Base-by-base conservation (phyloP, 2,888 invertebrate genomes). In the Agrotis puta region DNA sequence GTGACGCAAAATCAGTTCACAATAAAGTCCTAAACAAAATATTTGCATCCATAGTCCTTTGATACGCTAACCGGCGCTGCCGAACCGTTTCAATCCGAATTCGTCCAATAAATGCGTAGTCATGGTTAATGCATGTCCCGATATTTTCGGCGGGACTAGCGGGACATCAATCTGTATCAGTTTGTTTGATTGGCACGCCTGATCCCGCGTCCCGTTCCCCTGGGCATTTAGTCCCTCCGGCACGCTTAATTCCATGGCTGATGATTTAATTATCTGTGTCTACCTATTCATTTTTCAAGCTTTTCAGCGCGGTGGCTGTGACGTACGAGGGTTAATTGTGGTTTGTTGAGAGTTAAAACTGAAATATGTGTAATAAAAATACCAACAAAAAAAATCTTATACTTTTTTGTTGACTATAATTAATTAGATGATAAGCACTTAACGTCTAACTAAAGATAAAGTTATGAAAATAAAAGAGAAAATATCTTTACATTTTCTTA, bases 121-220 rank as follows among this genome's bases (percentile, higher is more conserved):
- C 77, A 82, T 82, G 83, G 82, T 77, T 77, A 83, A 84, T 84
- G 80, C 79, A 79, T 82, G 83, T 74, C 67, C 70, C 73, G 79
- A 74, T 81, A 83, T 82, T 82, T 80, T 77, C 74, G 61, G 68
- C 74, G 51, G 67, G 65, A 54, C 75, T 64, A 79, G 69, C 79
- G 73, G 83, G 82, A 86, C 91, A 91, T 91, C 91, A 91, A 91
- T 91, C 91, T 88, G 89, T 88, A 91, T 89, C 89, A 89, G 88
- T 83, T 81, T 82, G 84, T 75, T 84, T 89, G 90, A 89, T 89
- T 86, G 88, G 85, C 84, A 83, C 77, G 78, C 81, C 84, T 84
- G 87, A 89, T 86, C 88, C 87, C 79, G 64, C 57, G 70, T 64
- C 82, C 80, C 59, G 70, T 62, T 76, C 80, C 85, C 82, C 82